phyloP scores from a whole-genome alignment of 1,140 invertebrate genomes.

The Cyclina sinensis region DNA sequence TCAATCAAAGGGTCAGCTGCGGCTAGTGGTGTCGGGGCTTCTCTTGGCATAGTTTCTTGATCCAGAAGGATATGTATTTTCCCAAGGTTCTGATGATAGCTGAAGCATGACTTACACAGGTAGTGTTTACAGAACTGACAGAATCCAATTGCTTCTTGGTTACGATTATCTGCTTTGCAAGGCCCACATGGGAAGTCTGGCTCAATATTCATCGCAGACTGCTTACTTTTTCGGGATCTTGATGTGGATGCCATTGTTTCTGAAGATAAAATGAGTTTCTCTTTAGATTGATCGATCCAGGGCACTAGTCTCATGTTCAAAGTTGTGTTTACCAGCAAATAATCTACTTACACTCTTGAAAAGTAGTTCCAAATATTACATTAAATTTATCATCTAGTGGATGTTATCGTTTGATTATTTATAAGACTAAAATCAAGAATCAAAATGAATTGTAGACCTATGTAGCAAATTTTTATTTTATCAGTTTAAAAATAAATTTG shows the following conservation, averaged over 20 bases:
- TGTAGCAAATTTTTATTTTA: no score
- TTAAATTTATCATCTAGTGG: no score
- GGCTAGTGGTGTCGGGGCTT: not conserved
- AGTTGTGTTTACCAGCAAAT: no score
- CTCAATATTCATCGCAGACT: not conserved
- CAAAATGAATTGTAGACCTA: no score
- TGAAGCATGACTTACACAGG: slow-evolving; percentile 51
- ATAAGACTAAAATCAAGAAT: no score
- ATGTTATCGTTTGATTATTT: no score
- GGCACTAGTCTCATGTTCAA: no score
- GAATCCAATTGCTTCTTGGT: slow-evolving; percentile 28
- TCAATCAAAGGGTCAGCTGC: slow-evolving; percentile 12
- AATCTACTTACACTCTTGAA: no score
- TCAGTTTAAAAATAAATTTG: no score
- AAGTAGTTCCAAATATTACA: no score
- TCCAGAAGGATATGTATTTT: slow-evolving; percentile 33
- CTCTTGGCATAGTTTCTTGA: slow-evolving; percentile 44
- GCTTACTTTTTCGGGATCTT: slow-evolving; percentile 13
- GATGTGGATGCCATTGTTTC: slow-evolving; percentile 33
- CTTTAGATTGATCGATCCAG: not conserved
- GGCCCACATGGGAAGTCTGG: slow-evolving; percentile 52
- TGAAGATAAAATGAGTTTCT: slow-evolving; percentile 3
- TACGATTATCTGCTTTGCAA: slow-evolving; percentile 34
- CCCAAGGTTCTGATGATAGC: slow-evolving; percentile 61
- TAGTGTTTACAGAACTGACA: slow-evolving; percentile 65